Percentiles rank a stretch among this genome's conserved stretches.
Conservation (phyloP, 1,140 invertebrate genomes). For the Pentalonia nigronervosa region DNA sequence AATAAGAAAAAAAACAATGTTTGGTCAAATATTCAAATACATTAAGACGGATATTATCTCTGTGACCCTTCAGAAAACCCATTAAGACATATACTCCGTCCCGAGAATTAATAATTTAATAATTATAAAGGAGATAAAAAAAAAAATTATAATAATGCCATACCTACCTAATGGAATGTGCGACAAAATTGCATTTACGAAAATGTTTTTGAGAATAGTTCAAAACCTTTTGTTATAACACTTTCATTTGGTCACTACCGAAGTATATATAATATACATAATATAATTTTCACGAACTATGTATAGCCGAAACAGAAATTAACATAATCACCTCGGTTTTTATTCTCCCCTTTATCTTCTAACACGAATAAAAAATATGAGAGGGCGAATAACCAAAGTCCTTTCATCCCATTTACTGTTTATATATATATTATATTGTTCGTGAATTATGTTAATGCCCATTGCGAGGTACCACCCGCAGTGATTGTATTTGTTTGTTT, state of each 20-base stretch:
- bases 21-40: neutral
- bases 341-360: slow-evolving; percentile 36
- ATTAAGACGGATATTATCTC: neutral
- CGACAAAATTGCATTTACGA: neutral
- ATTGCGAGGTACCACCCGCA: slow-evolving; percentile 32
- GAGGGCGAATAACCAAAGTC: slow-evolving; percentile 30
- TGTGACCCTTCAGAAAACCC: neutral
- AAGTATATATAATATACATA: neutral
- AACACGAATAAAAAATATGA: slow-evolving; percentile 38
- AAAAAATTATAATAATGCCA: neutral
- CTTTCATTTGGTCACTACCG: neutral
- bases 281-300: slow-evolving; percentile 24
- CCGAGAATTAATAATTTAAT: neutral
- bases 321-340: slow-evolving; percentile 47
- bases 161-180: neutral
- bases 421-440: slow-evolving; percentile 8
- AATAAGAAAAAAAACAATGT: too few relatives aligned
- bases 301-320: slow-evolving; percentile 32
- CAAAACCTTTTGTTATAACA: neutral
- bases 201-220: neutral
- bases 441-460: slow-evolving; percentile 38
- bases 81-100: neutral
- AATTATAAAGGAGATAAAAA: neutral
- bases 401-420: slow-evolving; percentile 37
- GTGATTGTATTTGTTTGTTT: slow-evolving; percentile 45